A percentile compares a stretch with the other conserved stretches of the same genome.
phyloP scores from a whole-genome alignment of 2,888 invertebrate species.

The Tholera decimalis region DNA sequence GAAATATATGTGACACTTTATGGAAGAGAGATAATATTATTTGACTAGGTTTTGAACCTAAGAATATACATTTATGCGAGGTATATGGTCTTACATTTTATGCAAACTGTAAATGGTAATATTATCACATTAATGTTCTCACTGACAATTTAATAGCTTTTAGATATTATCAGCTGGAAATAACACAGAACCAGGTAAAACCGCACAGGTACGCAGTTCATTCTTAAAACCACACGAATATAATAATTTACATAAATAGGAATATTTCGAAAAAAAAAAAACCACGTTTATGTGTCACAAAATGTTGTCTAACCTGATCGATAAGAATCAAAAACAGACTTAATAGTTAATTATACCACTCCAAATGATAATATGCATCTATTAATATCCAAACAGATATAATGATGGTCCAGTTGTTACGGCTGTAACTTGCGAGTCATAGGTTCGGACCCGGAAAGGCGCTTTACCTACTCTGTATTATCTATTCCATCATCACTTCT shows the following conservation, averaged over 20 bases:
- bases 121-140: neutral
- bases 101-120: no score
- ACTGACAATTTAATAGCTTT: slow-evolving; percentile 4
- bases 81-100: no score
- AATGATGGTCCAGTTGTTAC: neutral
- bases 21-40: no score
- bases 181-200: slow-evolving; percentile 30
- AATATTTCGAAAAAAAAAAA: slow-evolving; percentile 6
- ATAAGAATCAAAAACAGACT: neutral
- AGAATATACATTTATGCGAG: no score
- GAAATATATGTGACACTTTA: no score
- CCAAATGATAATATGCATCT: neutral
- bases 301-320: neutral
- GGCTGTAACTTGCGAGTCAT: no score
- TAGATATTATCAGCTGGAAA: slow-evolving; percentile 30
- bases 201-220: slow-evolving; percentile 55
- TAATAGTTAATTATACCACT: neutral
- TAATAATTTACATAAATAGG: slow-evolving; percentile 23
- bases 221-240: slow-evolving; percentile 9
- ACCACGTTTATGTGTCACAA: neutral
- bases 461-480: no score
- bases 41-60: no score
- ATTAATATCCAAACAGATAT: neutral
- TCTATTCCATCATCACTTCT: no score
- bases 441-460: no score